Base-by-base conservation (phyloP, 2,797 vertebrate genomes). In the Morelia viridis region DNA sequence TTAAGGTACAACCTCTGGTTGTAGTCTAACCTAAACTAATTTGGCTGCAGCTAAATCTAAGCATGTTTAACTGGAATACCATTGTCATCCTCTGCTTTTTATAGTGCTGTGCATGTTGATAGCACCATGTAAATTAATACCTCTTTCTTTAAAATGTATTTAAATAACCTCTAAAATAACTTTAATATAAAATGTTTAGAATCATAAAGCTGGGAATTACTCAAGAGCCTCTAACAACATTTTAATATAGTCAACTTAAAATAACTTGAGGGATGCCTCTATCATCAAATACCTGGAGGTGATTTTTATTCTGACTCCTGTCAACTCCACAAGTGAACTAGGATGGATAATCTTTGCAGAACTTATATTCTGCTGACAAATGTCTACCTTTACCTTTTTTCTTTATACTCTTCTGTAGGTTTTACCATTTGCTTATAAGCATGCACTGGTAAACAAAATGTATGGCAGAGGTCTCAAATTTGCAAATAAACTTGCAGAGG, bases 371-470 rank as follows among this genome's bases (percentile, higher is more conserved):
- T 64, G 24, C 35, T 89, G 50, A 64, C 26, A 65, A 60, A 68
- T 50, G 26, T 53, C 17, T 80, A 4, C 41, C 76, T 80, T 22
- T 22, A 46, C 50, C 50, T 53, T 46, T 15, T 76, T 65, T 57
- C 26, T 46, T 80, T 60, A 35, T 61, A 3, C 17, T 60, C n/a
- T 17, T 12, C 22, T 41, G 10, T 41, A 99, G 99, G 98, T 99
- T 96, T 97, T 99, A 95, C 98, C 97, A 85, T 99, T 99, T 98
- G 98, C 99, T 68, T 99, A 99, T 96, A 99, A 99, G 95, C 99
- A 99, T 3, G 98, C 99, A 85, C 95, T 99, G 90, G 99, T 98
- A 90, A 99, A 98, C 96, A 99, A 99, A 97, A 98, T 99, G 98
- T 99, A 98, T 15, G 98, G 99, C 83, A 98, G 99, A 96, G 98